These are phyloP conservation scores for Plodia interpunctella DNA, from an alignment of 1,140 invertebrate species.

Conservation along the genomic window DNA sequence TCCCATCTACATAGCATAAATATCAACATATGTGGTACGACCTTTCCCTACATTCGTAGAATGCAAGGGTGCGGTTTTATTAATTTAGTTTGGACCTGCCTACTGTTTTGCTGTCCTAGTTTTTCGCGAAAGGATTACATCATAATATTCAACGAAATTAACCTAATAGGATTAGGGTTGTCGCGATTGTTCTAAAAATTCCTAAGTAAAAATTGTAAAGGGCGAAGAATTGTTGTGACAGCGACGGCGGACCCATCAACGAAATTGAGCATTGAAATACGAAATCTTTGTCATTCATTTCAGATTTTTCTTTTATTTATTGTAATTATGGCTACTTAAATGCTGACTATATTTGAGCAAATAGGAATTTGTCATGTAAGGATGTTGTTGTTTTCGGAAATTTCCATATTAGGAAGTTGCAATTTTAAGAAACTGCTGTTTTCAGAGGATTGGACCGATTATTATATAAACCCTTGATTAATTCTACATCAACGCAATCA, in stretches of 20 bases:
- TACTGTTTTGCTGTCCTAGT: slow-evolving; percentile 27
- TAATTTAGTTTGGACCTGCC: not conserved
- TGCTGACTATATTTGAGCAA: too few species aligned
- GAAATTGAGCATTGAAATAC: not conserved
- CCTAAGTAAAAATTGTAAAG: not conserved
- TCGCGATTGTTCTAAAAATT: not conserved
- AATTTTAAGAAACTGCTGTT: too few species aligned
- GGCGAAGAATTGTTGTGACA: not conserved
- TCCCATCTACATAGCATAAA: too few species aligned
- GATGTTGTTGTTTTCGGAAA: too few species aligned
- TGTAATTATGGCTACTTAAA: too few species aligned
- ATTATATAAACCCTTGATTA: not conserved
- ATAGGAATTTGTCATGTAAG: too few species aligned
- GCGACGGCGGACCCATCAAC: not conserved
- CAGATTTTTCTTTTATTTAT: too few species aligned
- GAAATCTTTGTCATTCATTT: too few species aligned
- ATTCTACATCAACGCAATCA: too few species aligned
- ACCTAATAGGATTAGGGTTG: not conserved
- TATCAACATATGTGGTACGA: not conserved
- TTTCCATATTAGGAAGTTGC: too few species aligned
- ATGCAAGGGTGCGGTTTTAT: slow-evolving; percentile 9
- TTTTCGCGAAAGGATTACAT: slow-evolving; percentile 12
- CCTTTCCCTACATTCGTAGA: slow-evolving; percentile 5
- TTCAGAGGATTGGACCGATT: too few species aligned
- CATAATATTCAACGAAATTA: slow-evolving; percentile 9